Evolutionary conservation across 2,797 vertebrate genomes (phyloP).

Genomic region (Argentina silus): DNA sequence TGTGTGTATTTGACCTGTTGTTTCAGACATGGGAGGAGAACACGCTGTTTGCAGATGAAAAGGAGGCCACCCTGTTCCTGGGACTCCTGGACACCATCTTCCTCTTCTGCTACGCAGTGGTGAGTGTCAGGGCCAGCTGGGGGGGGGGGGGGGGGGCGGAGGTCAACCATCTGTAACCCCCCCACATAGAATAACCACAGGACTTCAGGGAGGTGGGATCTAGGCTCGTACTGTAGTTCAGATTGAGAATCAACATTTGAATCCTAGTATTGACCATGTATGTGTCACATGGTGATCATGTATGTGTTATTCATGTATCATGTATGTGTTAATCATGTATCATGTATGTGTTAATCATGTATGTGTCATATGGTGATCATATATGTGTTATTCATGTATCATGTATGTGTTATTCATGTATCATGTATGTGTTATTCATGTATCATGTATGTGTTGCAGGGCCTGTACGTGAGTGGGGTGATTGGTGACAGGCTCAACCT

Average conservation of each 20-base stretch:
- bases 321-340: not conserved
- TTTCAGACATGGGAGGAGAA: constrained; percentile 87
- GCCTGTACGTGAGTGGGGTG: constrained; percentile 92
- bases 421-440: not conserved
- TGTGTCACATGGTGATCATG: too few species aligned
- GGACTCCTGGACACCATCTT: constrained; percentile 93
- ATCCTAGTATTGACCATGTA: too few species aligned
- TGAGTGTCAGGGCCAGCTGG: constrained; percentile 69
- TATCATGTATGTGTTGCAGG: constrained; percentile 70
- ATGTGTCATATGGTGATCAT: too few species aligned
- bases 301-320: too few species aligned
- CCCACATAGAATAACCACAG: not conserved
- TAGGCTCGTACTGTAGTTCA: too few species aligned
- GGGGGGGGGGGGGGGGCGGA: not conserved
- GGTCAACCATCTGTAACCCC: not conserved
- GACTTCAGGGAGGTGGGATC: not conserved
- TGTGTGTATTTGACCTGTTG: constrained; percentile 9
- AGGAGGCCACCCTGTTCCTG: constrained; percentile 91
- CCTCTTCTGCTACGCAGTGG: constrained; percentile 95
- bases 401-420: not conserved
- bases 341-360: not conserved
- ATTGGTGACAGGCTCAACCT: constrained; percentile 92
- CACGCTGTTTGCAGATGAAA: constrained; percentile 80
- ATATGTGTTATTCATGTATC: not conserved
- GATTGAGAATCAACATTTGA: too few species aligned